Conservation (phyloP, 2,113 vertebrate genomes). For the Tympanuchus pallidicinctus region DNA sequence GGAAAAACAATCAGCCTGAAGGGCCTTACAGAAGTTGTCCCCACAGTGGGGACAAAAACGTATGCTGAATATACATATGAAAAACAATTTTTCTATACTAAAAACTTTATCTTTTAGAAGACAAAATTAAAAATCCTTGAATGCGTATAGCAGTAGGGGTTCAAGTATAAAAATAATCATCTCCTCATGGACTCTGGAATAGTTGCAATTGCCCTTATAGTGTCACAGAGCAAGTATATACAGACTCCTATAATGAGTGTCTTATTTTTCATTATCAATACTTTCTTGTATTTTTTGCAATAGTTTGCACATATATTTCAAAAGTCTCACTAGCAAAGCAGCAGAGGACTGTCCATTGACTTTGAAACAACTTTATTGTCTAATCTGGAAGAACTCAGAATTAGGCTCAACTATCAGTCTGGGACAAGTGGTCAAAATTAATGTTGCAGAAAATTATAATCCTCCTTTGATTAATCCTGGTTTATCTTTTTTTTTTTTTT, state of each 20-base stretch:
- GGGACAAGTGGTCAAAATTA: conserved; percentile 78
- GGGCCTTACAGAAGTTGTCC: neutral
- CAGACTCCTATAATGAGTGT: neutral
- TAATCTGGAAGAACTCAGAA: conserved; percentile 73
- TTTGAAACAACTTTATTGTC: conserved; percentile 70
- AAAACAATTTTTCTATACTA: neutral
- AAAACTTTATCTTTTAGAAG: neutral
- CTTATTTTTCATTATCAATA: neutral
- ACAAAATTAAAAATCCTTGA: neutral
- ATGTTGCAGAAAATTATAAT: conserved; percentile 80
- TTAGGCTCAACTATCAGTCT: conserved; percentile 60
- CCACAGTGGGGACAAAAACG: neutral
- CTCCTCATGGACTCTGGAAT: neutral
- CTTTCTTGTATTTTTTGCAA: conserved; percentile 20
- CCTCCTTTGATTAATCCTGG: conserved; percentile 78
- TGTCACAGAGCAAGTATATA: neutral
- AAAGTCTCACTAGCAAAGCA: conserved; percentile 39
- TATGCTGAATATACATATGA: neutral
- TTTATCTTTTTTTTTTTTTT: conserved; percentile 49
- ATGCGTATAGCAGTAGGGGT: neutral
- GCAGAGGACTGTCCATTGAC: conserved; percentile 32
- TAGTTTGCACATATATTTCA: conserved; percentile 36
- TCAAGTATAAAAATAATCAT: neutral
- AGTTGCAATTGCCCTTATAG: neutral
- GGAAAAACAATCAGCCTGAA: neutral